A percentile compares a stretch with the other conserved stretches of the same genome.
These are phyloP conservation scores for Hartigia nigra DNA, from an alignment of 2,888 invertebrate genomes.

Conservation along the genomic window DNA sequence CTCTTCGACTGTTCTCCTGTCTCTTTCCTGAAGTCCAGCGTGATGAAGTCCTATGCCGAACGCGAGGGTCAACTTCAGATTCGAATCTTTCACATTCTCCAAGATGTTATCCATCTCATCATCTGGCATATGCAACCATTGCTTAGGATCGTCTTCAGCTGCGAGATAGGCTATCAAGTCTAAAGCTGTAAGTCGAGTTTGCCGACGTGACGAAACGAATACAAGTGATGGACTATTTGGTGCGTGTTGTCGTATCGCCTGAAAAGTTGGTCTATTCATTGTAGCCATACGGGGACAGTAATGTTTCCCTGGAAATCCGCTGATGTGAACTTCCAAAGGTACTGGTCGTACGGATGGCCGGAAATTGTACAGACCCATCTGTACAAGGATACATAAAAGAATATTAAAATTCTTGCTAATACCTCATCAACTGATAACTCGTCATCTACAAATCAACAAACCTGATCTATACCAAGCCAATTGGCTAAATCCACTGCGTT, in stretches of 20 bases:
- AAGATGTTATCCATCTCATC: conserved; percentile 84
- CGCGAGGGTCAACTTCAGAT: conserved; percentile 91
- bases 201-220: conserved; percentile 95
- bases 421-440: neutral
- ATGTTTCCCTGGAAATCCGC: conserved; percentile 96
- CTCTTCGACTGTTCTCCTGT: conserved; percentile 92
- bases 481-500: conserved; percentile 97
- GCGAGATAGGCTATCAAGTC: conserved; percentile 93
- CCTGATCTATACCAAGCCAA: conserved; percentile 88
- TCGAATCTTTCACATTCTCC: conserved; percentile 81
- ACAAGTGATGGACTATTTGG: conserved; percentile 91
- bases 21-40: conserved; percentile 94
- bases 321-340: conserved; percentile 92
- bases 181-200: conserved; percentile 95
- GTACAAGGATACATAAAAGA: neutral
- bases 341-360: conserved; percentile 98
- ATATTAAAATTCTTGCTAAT: neutral
- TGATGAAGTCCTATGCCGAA: conserved; percentile 99
- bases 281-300: conserved; percentile 99
- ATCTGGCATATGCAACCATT: conserved; percentile 92
- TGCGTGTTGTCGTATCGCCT: conserved; percentile 93
- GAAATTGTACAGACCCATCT: conserved; percentile 96
- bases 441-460: conserved; percentile 26
- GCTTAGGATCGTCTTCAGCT: conserved; percentile 91
- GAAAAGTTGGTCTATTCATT: conserved; percentile 99